Conservation (phyloP, 2,113 vertebrate genomes). For the Triplophysa dalaica region DNA sequence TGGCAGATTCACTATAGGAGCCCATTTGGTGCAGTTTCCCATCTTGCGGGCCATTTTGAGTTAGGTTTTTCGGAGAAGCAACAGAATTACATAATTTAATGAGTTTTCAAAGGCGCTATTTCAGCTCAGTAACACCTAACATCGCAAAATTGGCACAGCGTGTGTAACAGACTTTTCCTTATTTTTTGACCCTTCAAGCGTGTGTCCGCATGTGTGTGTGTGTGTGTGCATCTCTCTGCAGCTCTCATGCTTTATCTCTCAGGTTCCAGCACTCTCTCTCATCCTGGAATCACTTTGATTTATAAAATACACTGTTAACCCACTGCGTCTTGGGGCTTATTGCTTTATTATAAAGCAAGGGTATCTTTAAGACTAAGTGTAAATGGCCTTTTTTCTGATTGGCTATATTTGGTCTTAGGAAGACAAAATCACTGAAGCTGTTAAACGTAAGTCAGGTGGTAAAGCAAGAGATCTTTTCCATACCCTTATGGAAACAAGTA, state of each 20-base stretch:
- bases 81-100: no score
- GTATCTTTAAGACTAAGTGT: background rate
- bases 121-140: no score
- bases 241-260: background rate
- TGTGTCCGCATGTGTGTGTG: background rate
- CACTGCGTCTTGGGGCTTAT: no score
- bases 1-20: no score
- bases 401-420: background rate
- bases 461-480: background rate
- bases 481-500: background rate
- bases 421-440: background rate
- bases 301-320: no score
- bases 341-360: no score
- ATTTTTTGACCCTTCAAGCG: background rate
- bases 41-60: no score
- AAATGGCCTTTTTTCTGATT: background rate
- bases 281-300: background rate
- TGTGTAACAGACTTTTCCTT: background rate
- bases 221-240: background rate
- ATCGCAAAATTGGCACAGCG: background rate
- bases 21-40: no score
- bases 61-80: no score
- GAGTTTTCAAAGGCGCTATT: no score
- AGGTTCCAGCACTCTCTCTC: background rate
- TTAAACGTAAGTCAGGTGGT: no score